Evolutionary conservation across 2,797 vertebrate species (phyloP).

Genomic region (Pipistrellus pipistrellus): DNA sequence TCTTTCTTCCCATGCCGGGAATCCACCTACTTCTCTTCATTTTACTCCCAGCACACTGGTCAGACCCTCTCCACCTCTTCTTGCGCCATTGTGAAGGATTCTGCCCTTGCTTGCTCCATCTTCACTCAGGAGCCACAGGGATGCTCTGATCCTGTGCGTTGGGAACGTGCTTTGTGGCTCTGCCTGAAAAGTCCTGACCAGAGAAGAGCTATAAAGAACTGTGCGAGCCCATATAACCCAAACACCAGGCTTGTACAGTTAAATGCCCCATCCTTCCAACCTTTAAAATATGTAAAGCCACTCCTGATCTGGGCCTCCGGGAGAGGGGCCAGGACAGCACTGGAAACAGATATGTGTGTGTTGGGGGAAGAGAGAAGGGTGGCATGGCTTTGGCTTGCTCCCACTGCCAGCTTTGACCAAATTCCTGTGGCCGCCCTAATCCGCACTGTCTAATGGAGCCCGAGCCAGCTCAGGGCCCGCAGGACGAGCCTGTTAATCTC

Average conservation of each 20-base stretch:
- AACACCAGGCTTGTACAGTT: neutral
- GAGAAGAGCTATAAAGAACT: neutral
- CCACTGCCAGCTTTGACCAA: constrained; percentile 33
- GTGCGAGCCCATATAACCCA: neutral
- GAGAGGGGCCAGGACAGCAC: neutral
- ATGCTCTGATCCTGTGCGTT: neutral
- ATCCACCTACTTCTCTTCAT: neutral
- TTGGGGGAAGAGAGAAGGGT: neutral
- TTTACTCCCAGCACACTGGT: too few relatives aligned
- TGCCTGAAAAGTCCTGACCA: neutral
- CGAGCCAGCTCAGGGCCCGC: neutral
- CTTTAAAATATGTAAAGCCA: neutral
- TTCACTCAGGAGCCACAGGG: neutral
- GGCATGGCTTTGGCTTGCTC: neutral
- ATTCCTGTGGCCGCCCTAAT: constrained; percentile 39
- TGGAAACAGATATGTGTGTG: neutral
- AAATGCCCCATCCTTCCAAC: neutral
- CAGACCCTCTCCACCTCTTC: accelerated
- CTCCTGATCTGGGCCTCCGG: neutral
- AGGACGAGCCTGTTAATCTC: constrained; percentile 26
- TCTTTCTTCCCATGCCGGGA: neutral
- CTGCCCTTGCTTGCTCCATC: neutral
- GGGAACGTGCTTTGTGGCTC: neutral
- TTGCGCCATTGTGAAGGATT: neutral
- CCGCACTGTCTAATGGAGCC: constrained; percentile 51